These are phyloP conservation scores for Hydrochoerus hydrochaeris DNA, from an alignment of 2,113 vertebrate genomes.

Conservation along the genomic window DNA sequence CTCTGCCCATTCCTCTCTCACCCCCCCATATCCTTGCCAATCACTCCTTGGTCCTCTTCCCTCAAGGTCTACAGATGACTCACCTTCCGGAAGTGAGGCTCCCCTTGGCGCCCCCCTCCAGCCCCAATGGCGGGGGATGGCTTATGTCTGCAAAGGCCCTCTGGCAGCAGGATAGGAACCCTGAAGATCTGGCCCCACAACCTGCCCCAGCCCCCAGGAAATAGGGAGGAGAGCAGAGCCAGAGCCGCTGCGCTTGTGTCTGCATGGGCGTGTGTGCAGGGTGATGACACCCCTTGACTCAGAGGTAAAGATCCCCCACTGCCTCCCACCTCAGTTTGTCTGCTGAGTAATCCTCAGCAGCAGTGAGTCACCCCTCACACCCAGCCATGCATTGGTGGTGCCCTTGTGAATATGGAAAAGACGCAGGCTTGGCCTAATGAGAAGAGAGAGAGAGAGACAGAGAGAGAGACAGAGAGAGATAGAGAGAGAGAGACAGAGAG, in stretches of 20 bases:
- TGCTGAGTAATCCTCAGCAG: not conserved
- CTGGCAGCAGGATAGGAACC: not conserved
- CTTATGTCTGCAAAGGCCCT: not conserved
- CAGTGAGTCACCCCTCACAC: not conserved
- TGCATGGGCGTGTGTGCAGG: fast-evolving
- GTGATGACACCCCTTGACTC: not conserved
- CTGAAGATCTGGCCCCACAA: not conserved
- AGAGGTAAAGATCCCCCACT: not conserved
- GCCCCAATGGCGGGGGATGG: fast-evolving
- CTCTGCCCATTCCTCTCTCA: fast-evolving
- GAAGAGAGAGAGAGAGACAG: not conserved
- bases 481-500: too few species aligned
- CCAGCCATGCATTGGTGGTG: fast-evolving
- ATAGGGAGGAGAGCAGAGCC: fast-evolving
- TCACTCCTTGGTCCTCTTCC: not conserved
- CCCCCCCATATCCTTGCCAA: not conserved
- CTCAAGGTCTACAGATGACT: not conserved
- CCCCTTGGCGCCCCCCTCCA: not conserved
- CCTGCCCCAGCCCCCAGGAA: fast-evolving
- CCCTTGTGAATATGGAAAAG: not conserved
- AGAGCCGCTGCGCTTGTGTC: fast-evolving
- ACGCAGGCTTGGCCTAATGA: not conserved
- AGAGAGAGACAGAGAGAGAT: too few species aligned
- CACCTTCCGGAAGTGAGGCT: not conserved
- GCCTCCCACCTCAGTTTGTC: not conserved